Conservation (phyloP, 2,797 vertebrate genomes). For the Lagorchestes hirsutus region DNA sequence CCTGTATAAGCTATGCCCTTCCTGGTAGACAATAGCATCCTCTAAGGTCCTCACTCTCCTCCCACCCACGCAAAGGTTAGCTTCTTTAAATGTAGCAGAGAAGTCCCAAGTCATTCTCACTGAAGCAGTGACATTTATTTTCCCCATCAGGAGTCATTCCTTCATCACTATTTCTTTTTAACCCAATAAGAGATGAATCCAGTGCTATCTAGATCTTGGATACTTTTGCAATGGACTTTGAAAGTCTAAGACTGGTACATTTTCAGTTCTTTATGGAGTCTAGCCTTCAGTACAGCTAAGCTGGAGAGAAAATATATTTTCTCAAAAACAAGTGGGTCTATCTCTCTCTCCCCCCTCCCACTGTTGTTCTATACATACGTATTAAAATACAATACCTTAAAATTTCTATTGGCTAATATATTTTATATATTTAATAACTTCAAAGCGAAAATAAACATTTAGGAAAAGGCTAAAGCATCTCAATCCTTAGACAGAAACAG, state of each 20-base stretch:
- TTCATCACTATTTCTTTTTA: not conserved
- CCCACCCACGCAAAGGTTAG: not conserved
- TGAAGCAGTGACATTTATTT: not conserved
- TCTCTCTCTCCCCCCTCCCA: not conserved
- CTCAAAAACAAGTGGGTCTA: not conserved
- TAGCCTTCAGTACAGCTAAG: not conserved
- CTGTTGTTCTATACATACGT: not conserved
- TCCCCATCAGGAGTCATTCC: not conserved
- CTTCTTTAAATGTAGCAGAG: not conserved
- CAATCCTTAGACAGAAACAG: not conserved
- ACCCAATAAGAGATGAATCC: not conserved
- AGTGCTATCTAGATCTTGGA: not conserved
- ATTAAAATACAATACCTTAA: not conserved
- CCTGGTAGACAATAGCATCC: not conserved
- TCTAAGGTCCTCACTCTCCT: not conserved
- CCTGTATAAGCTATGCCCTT: not conserved
- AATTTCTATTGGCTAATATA: not conserved
- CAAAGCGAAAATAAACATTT: not conserved
- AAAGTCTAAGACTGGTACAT: not conserved
- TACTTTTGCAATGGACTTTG: not conserved
- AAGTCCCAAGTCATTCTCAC: not conserved
- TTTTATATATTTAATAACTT: not conserved
- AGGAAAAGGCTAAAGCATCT: not conserved
- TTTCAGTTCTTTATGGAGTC: not conserved
- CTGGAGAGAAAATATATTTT: not conserved